Evolutionary conservation across 2,113 vertebrate genomes (phyloP).

Genomic region (Progne subis): DNA sequence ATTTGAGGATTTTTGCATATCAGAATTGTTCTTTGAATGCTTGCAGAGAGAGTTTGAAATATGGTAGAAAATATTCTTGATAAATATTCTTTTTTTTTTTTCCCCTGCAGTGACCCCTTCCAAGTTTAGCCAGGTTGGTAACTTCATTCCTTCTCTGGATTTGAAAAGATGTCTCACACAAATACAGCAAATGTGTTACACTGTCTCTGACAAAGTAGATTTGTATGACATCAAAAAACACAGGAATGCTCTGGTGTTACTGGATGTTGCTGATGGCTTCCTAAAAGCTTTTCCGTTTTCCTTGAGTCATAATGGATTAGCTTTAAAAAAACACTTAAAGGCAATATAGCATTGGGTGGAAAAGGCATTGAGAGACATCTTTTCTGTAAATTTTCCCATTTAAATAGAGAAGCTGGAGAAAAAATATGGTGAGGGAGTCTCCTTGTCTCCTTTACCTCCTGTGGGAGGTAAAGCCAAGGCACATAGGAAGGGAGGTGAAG

Average conservation of each 20-base stretch:
- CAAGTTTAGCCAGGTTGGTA: neutral
- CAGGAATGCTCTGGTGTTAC: neutral
- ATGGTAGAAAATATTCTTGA: neutral
- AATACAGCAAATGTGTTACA: neutral
- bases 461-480: neutral
- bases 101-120: neutral
- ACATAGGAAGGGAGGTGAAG: neutral
- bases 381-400: neutral
- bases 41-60: neutral
- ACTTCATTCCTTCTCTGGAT: neutral
- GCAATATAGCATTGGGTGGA: neutral
- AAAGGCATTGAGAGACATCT: neutral
- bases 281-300: neutral
- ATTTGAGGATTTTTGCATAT: neutral
- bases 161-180: neutral
- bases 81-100: neutral
- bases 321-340: neutral
- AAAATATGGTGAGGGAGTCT: neutral
- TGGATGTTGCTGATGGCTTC: neutral
- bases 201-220: neutral
- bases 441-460: neutral
- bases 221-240: neutral
- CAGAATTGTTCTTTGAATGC: neutral
- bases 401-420: neutral
- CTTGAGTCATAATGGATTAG: neutral